Conservation (phyloP, 2,888 invertebrate genomes). For the Drosophila bunnanda region DNA sequence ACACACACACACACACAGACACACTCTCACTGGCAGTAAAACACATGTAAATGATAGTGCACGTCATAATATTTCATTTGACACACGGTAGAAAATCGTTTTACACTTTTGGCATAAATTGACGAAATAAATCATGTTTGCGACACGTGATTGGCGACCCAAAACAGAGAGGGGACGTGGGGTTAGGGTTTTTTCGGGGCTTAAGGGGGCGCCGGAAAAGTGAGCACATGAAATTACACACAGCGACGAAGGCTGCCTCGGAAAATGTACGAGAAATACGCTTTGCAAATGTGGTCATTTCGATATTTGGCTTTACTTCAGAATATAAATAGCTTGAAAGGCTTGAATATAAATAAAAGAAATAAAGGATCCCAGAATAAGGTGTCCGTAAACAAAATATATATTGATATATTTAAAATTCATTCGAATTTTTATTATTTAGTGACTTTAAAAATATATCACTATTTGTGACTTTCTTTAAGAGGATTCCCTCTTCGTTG, state of each 20-base stretch:
- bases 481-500: constrained; percentile 1
- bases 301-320: neutral
- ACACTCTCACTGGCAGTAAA: constrained; percentile 28
- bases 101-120: constrained; percentile 68
- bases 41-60: constrained; percentile 53
- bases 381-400: neutral
- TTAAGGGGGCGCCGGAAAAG: constrained; percentile 29
- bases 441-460: neutral
- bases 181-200: neutral
- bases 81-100: constrained; percentile 59
- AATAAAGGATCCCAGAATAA: neutral
- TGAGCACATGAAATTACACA: constrained; percentile 26
- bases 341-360: too few species aligned
- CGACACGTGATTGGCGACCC: constrained; percentile 69
- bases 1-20: constrained; percentile 1
- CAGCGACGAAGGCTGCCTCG: constrained; percentile 5
- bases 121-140: constrained; percentile 79
- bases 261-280: neutral
- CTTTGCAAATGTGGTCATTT: neutral
- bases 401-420: neutral
- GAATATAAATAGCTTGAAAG: neutral
- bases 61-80: constrained; percentile 67
- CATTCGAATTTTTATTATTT: neutral
- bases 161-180: neutral
- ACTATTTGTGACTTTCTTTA: too few species aligned